Percentiles rank a stretch among this genome's conserved stretches.
Evolutionary conservation across 2,888 invertebrate genomes (phyloP).

Genomic region (Blastobasis adustella): DNA sequence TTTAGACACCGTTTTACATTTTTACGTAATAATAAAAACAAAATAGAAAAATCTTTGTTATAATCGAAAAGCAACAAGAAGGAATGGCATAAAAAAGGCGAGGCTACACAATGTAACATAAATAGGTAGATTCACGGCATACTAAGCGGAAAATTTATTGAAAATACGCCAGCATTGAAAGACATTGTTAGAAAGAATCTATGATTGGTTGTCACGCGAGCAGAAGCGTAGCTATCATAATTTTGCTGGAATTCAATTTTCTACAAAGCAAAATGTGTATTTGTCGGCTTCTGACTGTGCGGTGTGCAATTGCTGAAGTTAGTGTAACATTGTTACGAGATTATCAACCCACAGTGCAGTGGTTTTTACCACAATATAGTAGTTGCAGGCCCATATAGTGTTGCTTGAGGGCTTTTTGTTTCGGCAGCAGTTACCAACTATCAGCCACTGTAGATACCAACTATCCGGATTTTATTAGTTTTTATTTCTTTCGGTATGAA

Average conservation of each 20-base stretch:
- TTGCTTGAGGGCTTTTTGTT: neutral
- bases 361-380: neutral
- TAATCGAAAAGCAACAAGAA: neutral
- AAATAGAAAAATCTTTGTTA: no score
- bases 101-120: neutral
- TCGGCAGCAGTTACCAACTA: neutral
- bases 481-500: no score
- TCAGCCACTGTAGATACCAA: no score
- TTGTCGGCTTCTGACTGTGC: neutral
- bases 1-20: no score
- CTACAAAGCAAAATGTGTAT: neutral
- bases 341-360: no score
- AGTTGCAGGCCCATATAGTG: neutral
- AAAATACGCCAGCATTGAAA: slow-evolving; percentile 3
- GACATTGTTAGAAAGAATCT: slow-evolving; percentile 7
- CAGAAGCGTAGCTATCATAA: slow-evolving; percentile 1
- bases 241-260: slow-evolving; percentile 8
- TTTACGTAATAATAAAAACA: no score
- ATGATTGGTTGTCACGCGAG: slow-evolving; percentile 7
- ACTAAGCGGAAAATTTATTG: neutral
- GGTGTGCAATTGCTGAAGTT: no score
- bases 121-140: neutral
- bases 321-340: no score
- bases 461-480: no score
- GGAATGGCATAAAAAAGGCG: neutral